Base-by-base conservation (phyloP, 2,888 invertebrate species). In the Drosophila vallismaia region DNA sequence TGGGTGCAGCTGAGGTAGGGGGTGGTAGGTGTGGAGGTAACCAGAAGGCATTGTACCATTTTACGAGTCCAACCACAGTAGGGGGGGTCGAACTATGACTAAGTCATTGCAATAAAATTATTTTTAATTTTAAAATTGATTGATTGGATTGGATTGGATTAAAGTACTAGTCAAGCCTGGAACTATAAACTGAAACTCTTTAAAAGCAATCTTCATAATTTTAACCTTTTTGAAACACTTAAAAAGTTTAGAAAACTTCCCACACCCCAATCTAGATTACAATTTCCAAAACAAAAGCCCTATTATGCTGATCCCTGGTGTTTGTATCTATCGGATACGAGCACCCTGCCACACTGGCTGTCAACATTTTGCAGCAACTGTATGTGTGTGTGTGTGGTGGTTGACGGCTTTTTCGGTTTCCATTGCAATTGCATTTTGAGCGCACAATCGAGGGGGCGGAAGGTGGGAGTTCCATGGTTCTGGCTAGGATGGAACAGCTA, bases 301-400 rank as follows among this genome's bases (percentile, higher is more conserved):
- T 62, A 62, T 28, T 48, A 3, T n/a, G 5, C 3, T 40, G 26
- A 14, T 48, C 49, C 2, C n/a, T 1, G 26, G 3, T 56, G 58
- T 63, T 29, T 29, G 44, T 69, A 53, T 44, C 10, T 56, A 42
- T 36, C 51, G 58, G 10, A 29, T 63, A 40, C 19, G 10, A 10
- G 1, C 31, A 12, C 8, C 50, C 48, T 48, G 54, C 33, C 60
- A 60, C 53, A 33, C 42, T 58, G 71, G 86, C 88, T 88, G 85
- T 82, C 85, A 82, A 88, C 85, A 88, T 72, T 82, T 70, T 75
- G 86, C 84, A 57, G 75, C 57, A 57, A 45, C 68, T 52, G 57
- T 56, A 42, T 74, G 71, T 36, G 28, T 44, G 56, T n/a, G 10
- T 26, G 70, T 38, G 36, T 19, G 88, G 86, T 88, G 88, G 86